Conservation (phyloP, 1,140 invertebrate genomes). For the Uloborus diversus region DNA sequence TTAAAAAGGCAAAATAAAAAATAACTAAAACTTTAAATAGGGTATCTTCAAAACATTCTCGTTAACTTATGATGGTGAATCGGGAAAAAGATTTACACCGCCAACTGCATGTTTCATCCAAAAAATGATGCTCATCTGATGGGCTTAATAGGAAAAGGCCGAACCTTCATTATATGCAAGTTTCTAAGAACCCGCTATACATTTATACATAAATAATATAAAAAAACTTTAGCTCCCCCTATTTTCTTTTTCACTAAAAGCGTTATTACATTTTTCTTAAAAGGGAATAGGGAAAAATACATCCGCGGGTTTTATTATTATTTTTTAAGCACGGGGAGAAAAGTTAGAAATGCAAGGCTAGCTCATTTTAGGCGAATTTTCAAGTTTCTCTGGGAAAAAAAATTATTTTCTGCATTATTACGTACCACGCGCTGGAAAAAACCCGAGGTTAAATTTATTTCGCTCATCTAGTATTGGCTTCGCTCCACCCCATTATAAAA, state of each 20-base stretch:
- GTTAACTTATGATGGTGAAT: no score
- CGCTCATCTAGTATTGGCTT: background rate
- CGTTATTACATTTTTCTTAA: background rate
- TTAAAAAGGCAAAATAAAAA: no score
- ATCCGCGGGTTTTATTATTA: background rate
- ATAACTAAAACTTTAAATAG: no score
- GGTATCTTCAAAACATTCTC: no score
- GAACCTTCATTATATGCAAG: conserved; percentile 23
- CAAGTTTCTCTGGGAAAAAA: background rate
- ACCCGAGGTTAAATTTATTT: background rate
- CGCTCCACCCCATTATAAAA: no score
- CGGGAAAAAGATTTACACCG: no score
- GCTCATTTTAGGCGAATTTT: background rate
- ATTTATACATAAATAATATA: no score
- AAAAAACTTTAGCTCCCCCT: background rate
- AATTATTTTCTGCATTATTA: background rate
- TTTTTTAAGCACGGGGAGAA: no score
- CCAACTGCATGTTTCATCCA: background rate
- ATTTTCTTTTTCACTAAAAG: background rate
- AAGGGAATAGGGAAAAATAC: background rate
- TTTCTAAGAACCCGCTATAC: background rate
- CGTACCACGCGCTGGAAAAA: background rate
- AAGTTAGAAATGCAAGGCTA: background rate
- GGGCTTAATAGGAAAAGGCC: conserved; percentile 14
- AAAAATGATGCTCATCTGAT: conserved; percentile 28